A percentile compares a stretch with the other conserved stretches of the same genome.
These are phyloP conservation scores for Chaetorhynchus papuensis DNA, from an alignment of 2,113 vertebrate species.

Conservation along the genomic window DNA sequence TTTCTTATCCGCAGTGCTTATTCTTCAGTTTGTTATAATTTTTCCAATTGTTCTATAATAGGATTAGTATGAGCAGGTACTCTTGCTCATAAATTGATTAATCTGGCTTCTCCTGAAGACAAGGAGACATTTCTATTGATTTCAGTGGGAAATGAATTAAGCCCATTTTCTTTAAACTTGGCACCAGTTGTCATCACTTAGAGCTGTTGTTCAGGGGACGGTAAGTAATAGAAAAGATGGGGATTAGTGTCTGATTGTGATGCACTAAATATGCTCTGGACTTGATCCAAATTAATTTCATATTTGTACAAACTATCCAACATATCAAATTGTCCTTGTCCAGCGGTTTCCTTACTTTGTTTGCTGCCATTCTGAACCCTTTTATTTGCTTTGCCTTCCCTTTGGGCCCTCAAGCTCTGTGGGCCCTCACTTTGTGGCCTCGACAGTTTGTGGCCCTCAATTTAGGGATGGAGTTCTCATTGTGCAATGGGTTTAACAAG, in stretches of 20 bases:
- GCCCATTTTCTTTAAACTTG: neutral
- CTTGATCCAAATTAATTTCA: neutral
- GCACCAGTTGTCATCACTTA: neutral
- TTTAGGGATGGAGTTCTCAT: neutral
- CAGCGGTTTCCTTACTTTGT: neutral
- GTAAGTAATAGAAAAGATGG: neutral
- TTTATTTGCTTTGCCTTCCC: neutral
- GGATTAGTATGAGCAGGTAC: neutral
- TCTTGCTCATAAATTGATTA: neutral
- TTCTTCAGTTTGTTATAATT: neutral
- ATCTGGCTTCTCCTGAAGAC: neutral
- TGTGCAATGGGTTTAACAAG: neutral
- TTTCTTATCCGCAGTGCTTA: neutral
- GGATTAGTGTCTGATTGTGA: neutral
- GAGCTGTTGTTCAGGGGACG: neutral
- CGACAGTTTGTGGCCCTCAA: neutral
- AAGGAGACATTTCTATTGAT: constrained; percentile 1
- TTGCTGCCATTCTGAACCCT: neutral
- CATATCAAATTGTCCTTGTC: neutral
- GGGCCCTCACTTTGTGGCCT: neutral
- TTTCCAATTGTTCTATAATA: neutral
- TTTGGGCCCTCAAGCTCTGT: neutral
- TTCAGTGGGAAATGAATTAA: constrained; percentile 1
- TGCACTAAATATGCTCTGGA: neutral
- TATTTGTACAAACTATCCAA: neutral